Conservation (phyloP, 2,888 invertebrate species). For the Thera obeliscata region DNA sequence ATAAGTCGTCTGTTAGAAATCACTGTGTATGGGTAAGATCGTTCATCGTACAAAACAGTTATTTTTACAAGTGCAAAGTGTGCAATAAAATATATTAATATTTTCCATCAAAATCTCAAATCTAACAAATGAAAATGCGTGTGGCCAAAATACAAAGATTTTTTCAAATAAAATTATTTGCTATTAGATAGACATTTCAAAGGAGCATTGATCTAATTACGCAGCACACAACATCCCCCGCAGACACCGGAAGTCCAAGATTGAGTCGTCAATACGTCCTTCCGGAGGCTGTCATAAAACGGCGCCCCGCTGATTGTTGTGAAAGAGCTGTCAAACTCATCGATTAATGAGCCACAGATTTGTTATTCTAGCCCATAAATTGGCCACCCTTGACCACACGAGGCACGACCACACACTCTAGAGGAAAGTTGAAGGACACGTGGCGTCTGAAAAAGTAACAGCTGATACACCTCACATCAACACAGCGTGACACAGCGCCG, state of each 20-base stretch:
- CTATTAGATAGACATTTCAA: not conserved
- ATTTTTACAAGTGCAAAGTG: too few species aligned
- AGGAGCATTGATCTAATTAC: slow-evolving; percentile 24
- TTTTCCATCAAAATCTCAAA: too few species aligned
- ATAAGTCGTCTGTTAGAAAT: too few species aligned
- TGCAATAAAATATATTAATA: too few species aligned
- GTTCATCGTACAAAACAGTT: too few species aligned
- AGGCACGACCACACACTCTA: slow-evolving; percentile 50
- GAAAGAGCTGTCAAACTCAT: slow-evolving; percentile 73
- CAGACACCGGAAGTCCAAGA: slow-evolving; percentile 64
- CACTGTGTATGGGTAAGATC: too few species aligned
- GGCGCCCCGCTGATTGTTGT: slow-evolving; percentile 78
- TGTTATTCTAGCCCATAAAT: slow-evolving; percentile 46
- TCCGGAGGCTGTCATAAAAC: slow-evolving; percentile 64
- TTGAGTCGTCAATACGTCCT: slow-evolving; percentile 73
- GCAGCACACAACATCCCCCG: slow-evolving; percentile 26
- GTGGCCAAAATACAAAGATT: not conserved
- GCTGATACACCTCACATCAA: slow-evolving; percentile 37
- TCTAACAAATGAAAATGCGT: too few species aligned
- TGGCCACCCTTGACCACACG: slow-evolving; percentile 55
- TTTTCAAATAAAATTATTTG: slow-evolving; percentile 5
- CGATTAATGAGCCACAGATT: slow-evolving; percentile 70
- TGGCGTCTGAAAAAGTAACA: slow-evolving; percentile 50
- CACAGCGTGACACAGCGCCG: slow-evolving; percentile 10
- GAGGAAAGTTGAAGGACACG: slow-evolving; percentile 46